Percentiles rank a stretch among this genome's conserved stretches.
Conservation (phyloP, 2,888 invertebrate genomes). For the Drosophila stalkeri region DNA sequence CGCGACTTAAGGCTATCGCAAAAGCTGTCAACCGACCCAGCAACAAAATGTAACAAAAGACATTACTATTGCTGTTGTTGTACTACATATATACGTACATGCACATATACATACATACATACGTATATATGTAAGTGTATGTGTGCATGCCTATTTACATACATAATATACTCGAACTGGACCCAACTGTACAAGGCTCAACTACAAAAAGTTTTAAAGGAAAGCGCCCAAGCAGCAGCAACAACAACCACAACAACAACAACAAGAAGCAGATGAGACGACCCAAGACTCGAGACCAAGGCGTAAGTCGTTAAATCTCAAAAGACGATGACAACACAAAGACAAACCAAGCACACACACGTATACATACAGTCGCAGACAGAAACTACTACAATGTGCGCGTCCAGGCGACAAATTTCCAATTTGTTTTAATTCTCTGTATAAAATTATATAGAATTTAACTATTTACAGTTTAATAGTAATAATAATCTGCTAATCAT, state of each 20-base stretch:
- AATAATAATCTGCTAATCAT: background rate
- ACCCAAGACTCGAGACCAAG: constrained; percentile 29
- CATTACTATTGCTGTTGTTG: constrained; percentile 26
- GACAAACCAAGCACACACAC: constrained; percentile 27
- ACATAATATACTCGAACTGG: constrained; percentile 62
- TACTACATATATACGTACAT: background rate
- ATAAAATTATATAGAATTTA: background rate
- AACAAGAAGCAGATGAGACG: constrained; percentile 31
- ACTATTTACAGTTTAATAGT: background rate
- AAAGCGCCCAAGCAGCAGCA: constrained; percentile 20
- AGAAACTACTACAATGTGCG: constrained; percentile 5
- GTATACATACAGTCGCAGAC: background rate
- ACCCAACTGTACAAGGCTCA: constrained; percentile 69
- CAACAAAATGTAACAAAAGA: constrained; percentile 23
- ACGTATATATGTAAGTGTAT: background rate
- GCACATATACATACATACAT: background rate
- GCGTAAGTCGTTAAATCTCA: constrained; percentile 58
- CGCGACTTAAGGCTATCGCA: background rate
- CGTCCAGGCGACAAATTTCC: constrained; percentile 15
- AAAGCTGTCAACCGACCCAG: constrained; percentile 14
- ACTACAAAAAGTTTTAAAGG: constrained; percentile 32
- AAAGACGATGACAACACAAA: constrained; percentile 59
- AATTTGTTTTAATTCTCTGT: background rate
- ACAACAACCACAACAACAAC: constrained; percentile 16
- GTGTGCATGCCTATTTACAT: constrained; percentile 59